Evolutionary conservation across 2,888 invertebrate species (phyloP).

Genomic region (Silvanus unidentatus): DNA sequence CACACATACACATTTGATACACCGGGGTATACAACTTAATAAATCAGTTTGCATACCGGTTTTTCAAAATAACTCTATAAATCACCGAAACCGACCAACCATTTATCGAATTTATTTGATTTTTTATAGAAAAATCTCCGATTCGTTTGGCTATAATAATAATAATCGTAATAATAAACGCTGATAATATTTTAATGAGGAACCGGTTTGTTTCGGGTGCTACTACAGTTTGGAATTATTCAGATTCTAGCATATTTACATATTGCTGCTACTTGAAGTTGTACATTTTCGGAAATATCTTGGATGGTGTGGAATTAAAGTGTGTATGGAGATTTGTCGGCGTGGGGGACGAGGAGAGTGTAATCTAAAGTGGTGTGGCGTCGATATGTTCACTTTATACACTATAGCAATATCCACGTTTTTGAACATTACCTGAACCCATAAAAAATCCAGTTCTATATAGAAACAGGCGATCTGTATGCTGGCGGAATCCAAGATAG

Average conservation of each 20-base stretch:
- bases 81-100: constrained; percentile 27
- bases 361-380: background rate
- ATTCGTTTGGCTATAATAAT: background rate
- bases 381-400: constrained; percentile 15
- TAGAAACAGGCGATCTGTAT: constrained; percentile 40
- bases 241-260: no score
- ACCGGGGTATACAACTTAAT: constrained; percentile 5
- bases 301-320: background rate
- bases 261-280: background rate
- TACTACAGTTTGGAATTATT: background rate
- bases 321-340: background rate
- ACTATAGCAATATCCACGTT: constrained; percentile 40
- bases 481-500: constrained; percentile 37
- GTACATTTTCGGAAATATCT: background rate
- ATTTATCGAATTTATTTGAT: constrained; percentile 4
- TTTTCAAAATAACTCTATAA: constrained; percentile 8
- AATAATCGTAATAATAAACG: background rate
- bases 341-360: no score
- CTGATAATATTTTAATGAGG: background rate
- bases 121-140: background rate
- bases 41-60: constrained; percentile 9
- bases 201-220: background rate
- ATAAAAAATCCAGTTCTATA: constrained; percentile 39
- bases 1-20: background rate
- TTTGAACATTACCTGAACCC: constrained; percentile 42